These are phyloP conservation scores for Euleptes europaea DNA, from an alignment of 2,113 vertebrate species.

Conservation along the genomic window DNA sequence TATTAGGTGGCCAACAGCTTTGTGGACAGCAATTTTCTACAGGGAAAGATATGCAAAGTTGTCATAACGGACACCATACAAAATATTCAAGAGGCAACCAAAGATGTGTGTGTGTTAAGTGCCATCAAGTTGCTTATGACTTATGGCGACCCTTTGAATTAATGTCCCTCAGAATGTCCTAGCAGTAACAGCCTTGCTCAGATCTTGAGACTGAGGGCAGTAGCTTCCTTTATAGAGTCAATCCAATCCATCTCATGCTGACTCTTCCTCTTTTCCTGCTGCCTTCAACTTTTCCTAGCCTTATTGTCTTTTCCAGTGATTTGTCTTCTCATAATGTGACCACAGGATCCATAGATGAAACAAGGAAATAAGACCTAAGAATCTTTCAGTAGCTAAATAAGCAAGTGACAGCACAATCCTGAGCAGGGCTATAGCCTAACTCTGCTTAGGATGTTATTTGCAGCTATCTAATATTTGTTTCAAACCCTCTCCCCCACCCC, in stretches of 20 bases:
- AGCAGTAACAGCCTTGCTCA: too few species aligned
- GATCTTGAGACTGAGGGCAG: too few species aligned
- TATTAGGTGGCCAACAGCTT: not conserved
- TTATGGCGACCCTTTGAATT: too few species aligned
- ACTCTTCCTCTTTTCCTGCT: too few species aligned
- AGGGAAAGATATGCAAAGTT: not conserved
- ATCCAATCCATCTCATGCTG: too few species aligned
- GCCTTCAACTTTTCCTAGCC: too few species aligned
- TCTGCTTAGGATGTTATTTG: not conserved
- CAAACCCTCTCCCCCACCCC: not conserved
- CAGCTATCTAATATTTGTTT: not conserved
- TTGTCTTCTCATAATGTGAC: too few species aligned
- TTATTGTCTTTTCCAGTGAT: too few species aligned
- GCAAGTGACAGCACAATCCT: not conserved
- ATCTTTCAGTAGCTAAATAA: not conserved
- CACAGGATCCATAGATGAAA: not conserved
- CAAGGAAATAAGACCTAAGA: not conserved
- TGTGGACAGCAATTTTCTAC: not conserved
- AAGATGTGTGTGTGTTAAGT: not conserved
- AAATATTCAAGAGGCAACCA: not conserved
- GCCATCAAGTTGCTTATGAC: too few species aligned
- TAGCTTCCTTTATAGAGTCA: too few species aligned
- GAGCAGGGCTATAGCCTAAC: too few species aligned
- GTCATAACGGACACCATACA: not conserved
- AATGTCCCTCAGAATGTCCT: not conserved